A percentile compares a stretch with the other conserved stretches of the same genome.
phyloP scores from a whole-genome alignment of 2,113 vertebrate species.

The Gallinago media region DNA sequence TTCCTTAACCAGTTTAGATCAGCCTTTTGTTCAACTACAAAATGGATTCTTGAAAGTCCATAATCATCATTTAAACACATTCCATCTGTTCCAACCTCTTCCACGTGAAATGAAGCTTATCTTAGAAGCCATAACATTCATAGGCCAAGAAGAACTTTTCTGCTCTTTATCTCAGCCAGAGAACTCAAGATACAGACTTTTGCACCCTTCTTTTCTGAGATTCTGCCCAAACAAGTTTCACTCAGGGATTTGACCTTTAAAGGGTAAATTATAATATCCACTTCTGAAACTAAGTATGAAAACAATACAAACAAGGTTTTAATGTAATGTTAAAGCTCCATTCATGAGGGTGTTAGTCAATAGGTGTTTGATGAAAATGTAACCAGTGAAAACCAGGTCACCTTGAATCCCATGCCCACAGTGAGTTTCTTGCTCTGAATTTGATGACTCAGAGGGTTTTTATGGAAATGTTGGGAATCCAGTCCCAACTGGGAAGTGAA shows the following conservation, averaged over 20 bases:
- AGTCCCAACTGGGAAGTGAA: background rate
- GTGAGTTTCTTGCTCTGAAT: background rate
- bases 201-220: background rate
- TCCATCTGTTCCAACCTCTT: background rate
- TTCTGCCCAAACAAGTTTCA: background rate
- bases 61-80: background rate
- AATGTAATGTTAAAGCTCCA: background rate
- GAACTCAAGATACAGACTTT: background rate
- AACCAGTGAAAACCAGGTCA: background rate
- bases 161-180: background rate
- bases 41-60: background rate
- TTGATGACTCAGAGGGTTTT: background rate
- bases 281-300: background rate
- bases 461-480: background rate
- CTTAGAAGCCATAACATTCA: background rate
- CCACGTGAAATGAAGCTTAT: background rate
- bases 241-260: background rate
- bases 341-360: background rate
- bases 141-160: background rate
- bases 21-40: background rate
- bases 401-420: background rate
- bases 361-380: background rate
- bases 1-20: background rate
- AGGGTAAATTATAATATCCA: background rate
- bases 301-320: background rate